Evolutionary conservation across 2,113 vertebrate species (phyloP).

Genomic region (Callipepla squamata): DNA sequence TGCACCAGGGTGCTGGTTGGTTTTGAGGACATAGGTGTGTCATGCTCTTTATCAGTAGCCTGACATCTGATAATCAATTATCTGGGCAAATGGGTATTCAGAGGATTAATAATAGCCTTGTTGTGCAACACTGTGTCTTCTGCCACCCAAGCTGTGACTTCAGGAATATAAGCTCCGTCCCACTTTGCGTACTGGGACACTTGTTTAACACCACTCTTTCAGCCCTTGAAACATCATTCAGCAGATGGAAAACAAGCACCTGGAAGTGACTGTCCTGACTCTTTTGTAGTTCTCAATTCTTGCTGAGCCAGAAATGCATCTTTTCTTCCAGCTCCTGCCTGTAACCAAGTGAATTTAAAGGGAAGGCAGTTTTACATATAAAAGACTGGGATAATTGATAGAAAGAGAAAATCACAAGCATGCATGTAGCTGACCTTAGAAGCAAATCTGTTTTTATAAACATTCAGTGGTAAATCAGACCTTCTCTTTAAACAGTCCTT

Average conservation of each 20-base stretch:
- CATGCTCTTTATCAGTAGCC: neutral
- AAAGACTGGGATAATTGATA: neutral
- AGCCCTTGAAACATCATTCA: neutral
- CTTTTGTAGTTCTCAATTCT: neutral
- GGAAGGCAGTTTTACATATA: neutral
- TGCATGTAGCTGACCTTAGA: neutral
- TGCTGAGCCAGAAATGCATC: neutral
- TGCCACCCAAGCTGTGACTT: neutral
- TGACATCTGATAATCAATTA: neutral
- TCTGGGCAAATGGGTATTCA: neutral
- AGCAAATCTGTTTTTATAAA: neutral
- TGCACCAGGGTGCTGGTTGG: neutral
- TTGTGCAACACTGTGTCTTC: neutral
- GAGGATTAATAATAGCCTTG: neutral
- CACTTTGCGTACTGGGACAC: neutral
- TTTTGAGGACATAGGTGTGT: neutral
- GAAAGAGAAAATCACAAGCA: neutral
- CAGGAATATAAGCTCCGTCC: neutral
- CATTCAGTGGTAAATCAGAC: neutral
- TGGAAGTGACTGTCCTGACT: neutral
- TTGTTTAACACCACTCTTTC: neutral
- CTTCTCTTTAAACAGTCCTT: neutral
- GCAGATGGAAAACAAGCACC: neutral
- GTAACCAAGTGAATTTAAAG: neutral
- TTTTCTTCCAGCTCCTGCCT: slow-evolving; percentile 4